Evolutionary conservation across 2,888 invertebrate species (phyloP).

Genomic region (Scelioninae gen. 1): DNA sequence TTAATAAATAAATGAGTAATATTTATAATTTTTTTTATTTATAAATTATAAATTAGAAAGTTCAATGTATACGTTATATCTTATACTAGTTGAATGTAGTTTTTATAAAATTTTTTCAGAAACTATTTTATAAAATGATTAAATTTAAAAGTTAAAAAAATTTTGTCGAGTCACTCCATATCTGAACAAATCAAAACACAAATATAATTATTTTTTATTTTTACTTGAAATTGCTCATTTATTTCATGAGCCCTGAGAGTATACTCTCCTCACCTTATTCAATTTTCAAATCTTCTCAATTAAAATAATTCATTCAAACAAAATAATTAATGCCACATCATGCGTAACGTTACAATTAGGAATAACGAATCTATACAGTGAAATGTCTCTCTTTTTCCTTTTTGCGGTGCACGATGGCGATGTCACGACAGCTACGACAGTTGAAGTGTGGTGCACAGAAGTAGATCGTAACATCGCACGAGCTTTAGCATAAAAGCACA

Average conservation of each 20-base stretch:
- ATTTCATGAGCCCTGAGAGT: not conserved
- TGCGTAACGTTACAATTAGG: slow-evolving; percentile 38
- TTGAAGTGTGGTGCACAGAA: slow-evolving; percentile 40
- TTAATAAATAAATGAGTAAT: no score
- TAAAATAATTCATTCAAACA: slow-evolving; percentile 38
- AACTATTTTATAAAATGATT: no score
- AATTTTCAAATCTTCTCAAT: slow-evolving; percentile 10
- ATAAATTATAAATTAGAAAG: no score
- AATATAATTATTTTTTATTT: no score
- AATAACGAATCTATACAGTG: slow-evolving; percentile 29
- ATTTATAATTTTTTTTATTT: no score
- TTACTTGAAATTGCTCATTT: no score
- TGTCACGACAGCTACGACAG: slow-evolving; percentile 39
- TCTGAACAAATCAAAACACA: no score
- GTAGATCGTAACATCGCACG: slow-evolving; percentile 44
- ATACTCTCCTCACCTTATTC: not conserved
- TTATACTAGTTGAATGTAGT: no score
- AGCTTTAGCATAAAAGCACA: slow-evolving; percentile 55
- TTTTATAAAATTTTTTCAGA: no score
- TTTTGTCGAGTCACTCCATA: no score
- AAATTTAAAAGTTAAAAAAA: no score
- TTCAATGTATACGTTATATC: no score
- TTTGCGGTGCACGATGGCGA: slow-evolving; percentile 4
- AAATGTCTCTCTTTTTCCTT: slow-evolving; percentile 12
- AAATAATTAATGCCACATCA: slow-evolving; percentile 8